phyloP scores from a whole-genome alignment of 2,797 vertebrate genomes.

The Dendrocincla fuliginosa region DNA sequence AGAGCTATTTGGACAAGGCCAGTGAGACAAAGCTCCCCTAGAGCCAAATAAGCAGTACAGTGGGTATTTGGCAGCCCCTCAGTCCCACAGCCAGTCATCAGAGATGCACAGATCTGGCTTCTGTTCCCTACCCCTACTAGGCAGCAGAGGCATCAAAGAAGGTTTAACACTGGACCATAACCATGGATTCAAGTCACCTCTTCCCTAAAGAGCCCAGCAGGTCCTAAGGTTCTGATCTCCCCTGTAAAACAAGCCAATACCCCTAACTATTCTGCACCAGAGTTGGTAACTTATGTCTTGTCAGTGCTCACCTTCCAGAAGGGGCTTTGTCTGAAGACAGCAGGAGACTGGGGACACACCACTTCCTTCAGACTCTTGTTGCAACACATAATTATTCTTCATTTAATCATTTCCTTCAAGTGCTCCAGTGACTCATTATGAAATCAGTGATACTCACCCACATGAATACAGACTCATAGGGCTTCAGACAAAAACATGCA shows the following conservation, averaged over 20 bases:
- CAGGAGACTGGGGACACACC: background rate
- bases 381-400: background rate
- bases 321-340: background rate
- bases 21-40: background rate
- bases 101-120: background rate
- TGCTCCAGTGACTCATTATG: background rate
- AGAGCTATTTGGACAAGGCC: background rate
- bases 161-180: background rate
- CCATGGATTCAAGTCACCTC: background rate
- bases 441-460: background rate
- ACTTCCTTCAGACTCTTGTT: background rate
- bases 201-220: background rate
- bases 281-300: rapidly evolving
- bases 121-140: background rate
- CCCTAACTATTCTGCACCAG: background rate
- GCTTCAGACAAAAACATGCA: background rate
- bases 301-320: background rate
- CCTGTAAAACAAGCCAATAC: background rate
- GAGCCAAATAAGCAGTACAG: background rate
- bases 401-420: constrained; percentile 11
- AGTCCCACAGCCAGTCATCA: background rate
- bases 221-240: background rate
- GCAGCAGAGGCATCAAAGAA: background rate
- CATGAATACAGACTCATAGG: background rate
- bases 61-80: background rate